A percentile compares a stretch with the other conserved stretches of the same genome.
Conservation (phyloP, 2,797 vertebrate genomes). For the Podarcis siculus region DNA sequence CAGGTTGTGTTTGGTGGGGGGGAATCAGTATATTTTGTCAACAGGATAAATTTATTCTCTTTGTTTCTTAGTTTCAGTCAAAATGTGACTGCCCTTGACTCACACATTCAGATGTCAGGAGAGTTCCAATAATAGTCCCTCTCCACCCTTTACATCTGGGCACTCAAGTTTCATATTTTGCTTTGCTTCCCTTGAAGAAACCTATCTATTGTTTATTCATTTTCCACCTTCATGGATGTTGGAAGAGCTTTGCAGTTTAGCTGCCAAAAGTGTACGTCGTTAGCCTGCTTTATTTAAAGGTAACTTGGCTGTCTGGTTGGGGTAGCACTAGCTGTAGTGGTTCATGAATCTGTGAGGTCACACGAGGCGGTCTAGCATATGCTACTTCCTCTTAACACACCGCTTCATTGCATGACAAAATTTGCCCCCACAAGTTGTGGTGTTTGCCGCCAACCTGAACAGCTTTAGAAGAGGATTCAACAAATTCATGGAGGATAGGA, state of each 20-base stretch:
- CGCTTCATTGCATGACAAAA: too few species aligned
- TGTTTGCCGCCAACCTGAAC: too few species aligned
- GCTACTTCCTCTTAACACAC: not conserved
- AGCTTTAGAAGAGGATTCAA: too few species aligned
- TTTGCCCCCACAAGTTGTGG: too few species aligned
- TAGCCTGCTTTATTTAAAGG: constrained; percentile 3
- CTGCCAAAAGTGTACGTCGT: not conserved
- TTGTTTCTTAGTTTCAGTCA: constrained; percentile 42
- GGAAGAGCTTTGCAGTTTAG: constrained; percentile 23
- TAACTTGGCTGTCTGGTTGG: not conserved
- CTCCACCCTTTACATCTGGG: not conserved
- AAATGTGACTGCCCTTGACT: constrained; percentile 45
- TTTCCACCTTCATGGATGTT: constrained; percentile 25
- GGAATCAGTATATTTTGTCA: constrained; percentile 48
- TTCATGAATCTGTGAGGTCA: constrained; percentile 7
- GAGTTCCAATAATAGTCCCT: constrained; percentile 30
- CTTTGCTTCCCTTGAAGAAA: constrained; percentile 30
- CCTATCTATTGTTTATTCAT: constrained; percentile 34
- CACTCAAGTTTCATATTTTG: constrained; percentile 17
- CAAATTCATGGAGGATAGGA: too few species aligned
- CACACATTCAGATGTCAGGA: constrained; percentile 27
- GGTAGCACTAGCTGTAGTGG: not conserved
- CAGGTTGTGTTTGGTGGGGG: not conserved
- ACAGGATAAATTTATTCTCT: constrained; percentile 36
- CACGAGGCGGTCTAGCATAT: not conserved